Evolutionary conservation across 2,113 vertebrate genomes (phyloP).

Genomic region (Laticauda laticaudata): DNA sequence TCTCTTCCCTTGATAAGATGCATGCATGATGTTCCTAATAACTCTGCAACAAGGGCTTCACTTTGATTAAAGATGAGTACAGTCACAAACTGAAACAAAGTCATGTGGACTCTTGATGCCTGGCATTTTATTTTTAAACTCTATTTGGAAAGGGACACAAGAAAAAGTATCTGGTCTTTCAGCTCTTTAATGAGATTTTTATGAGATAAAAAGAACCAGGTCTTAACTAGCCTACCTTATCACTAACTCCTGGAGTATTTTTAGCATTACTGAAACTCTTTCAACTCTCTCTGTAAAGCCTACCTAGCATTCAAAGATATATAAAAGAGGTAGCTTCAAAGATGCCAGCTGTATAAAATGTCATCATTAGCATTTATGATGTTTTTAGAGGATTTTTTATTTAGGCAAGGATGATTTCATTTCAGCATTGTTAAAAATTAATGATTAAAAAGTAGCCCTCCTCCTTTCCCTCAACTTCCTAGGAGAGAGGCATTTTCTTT

Average conservation of each 20-base stretch:
- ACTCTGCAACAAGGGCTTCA: background rate
- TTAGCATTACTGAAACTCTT: slow-evolving; percentile 52
- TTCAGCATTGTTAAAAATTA: slow-evolving; percentile 52
- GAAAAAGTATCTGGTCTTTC: slow-evolving; percentile 9
- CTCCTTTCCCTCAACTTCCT: slow-evolving; percentile 3
- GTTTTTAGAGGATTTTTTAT: slow-evolving; percentile 56
- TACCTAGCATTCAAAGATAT: slow-evolving; percentile 58
- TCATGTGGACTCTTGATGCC: background rate
- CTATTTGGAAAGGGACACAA: slow-evolving; percentile 14
- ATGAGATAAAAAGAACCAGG: slow-evolving; percentile 54
- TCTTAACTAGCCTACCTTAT: slow-evolving; percentile 52
- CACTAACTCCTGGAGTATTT: slow-evolving; percentile 42
- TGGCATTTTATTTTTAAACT: slow-evolving; percentile 35
- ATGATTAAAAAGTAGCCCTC: background rate
- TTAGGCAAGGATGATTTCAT: slow-evolving; percentile 55
- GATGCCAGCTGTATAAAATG: slow-evolving; percentile 55
- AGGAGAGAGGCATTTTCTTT: slow-evolving; percentile 37
- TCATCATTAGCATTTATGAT: slow-evolving; percentile 64
- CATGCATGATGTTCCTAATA: background rate
- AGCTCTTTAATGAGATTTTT: slow-evolving; percentile 58
- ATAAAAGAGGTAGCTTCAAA: slow-evolving; percentile 65
- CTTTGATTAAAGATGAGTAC: background rate
- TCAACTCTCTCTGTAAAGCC: slow-evolving; percentile 51
- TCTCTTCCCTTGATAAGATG: background rate
- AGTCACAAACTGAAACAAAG: background rate